Percentiles rank a stretch among this genome's conserved stretches.
phyloP scores from a whole-genome alignment of 2,888 invertebrate genomes.

The Drosophila algonquin region DNA sequence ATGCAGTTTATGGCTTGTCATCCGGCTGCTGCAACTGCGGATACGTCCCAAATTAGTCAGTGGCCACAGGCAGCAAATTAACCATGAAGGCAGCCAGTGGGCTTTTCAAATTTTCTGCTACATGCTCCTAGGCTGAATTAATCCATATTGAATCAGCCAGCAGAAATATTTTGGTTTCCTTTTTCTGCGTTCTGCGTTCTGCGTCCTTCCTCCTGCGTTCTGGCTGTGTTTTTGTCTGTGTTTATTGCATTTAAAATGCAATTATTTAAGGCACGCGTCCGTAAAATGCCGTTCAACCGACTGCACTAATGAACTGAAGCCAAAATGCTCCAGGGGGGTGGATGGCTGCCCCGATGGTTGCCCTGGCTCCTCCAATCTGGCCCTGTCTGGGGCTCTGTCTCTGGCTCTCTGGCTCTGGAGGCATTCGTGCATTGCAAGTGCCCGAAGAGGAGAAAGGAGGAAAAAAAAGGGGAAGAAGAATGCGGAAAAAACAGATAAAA shows the following conservation, averaged over 20 bases:
- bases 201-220: not conserved
- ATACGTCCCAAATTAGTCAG: not conserved
- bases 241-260: constrained; percentile 79
- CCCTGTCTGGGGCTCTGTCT: constrained; percentile 13
- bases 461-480: constrained; percentile 15
- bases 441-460: constrained; percentile 19
- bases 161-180: constrained; percentile 35
- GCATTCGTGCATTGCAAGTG: constrained; percentile 60
- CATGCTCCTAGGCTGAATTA: constrained; percentile 34
- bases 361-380: not conserved
- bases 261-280: constrained; percentile 77
- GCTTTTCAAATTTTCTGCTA: constrained; percentile 36
- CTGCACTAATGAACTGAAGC: constrained; percentile 76
- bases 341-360: not conserved
- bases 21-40: constrained; percentile 12
- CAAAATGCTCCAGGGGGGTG: constrained; percentile 23
- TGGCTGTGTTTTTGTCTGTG: constrained; percentile 36
- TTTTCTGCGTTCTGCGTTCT: not conserved
- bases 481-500: constrained; percentile 27
- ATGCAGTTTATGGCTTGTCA: constrained; percentile 43
- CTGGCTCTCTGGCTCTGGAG: constrained; percentile 20
- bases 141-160: constrained; percentile 48
- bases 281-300: constrained; percentile 75
- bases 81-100: constrained; percentile 36
- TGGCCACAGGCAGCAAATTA: constrained; percentile 57